A percentile compares a stretch with the other conserved stretches of the same genome.
These are phyloP conservation scores for Buceros bicornis DNA, from an alignment of 2,797 vertebrate species.

Conservation along the genomic window DNA sequence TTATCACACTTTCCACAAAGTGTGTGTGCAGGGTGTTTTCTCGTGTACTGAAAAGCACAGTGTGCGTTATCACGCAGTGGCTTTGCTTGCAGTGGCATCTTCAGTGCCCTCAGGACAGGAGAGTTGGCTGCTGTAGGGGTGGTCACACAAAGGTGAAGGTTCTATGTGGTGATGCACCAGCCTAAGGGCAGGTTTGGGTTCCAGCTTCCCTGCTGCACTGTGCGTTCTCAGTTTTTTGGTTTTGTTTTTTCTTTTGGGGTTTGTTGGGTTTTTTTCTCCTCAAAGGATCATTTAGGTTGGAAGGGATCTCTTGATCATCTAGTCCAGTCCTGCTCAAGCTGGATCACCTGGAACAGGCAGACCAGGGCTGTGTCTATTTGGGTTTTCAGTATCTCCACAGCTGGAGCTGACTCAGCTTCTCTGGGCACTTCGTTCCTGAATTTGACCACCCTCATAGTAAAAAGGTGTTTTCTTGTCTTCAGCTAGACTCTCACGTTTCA, in stretches of 20 bases:
- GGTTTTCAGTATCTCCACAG: neutral
- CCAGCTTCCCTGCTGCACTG: neutral
- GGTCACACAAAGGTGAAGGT: neutral
- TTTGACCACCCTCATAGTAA: neutral
- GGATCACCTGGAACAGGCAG: neutral
- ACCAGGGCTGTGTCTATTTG: neutral
- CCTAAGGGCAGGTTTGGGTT: neutral
- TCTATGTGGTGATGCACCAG: fast-evolving
- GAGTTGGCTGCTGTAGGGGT: neutral
- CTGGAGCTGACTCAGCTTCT: neutral
- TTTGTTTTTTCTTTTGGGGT: neutral
- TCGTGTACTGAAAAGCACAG: neutral
- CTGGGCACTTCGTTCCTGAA: neutral
- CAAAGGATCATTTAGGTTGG: neutral
- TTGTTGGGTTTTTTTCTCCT: neutral
- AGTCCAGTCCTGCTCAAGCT: neutral
- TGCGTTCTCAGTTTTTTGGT: neutral
- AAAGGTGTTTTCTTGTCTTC: neutral
- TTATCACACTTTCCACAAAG: neutral
- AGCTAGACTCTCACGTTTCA: neutral
- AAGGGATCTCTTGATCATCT: neutral
- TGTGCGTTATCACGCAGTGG: neutral
- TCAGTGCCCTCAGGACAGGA: neutral
- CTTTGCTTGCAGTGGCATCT: neutral
- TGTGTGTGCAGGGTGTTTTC: neutral